Evolutionary conservation across 1,140 invertebrate species (phyloP).

Genomic region (Drosophila busckii): DNA sequence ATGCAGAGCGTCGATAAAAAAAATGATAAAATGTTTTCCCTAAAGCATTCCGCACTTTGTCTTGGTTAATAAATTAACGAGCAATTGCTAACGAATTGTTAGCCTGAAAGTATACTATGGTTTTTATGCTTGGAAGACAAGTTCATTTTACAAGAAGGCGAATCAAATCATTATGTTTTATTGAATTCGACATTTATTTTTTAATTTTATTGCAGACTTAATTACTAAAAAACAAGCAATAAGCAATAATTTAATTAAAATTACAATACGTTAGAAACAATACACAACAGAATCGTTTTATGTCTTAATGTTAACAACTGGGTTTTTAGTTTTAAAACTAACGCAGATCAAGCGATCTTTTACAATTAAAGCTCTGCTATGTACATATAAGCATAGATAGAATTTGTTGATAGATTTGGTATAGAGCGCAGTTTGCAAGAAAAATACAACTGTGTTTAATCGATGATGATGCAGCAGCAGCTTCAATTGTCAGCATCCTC

Average conservation of each 20-base stretch:
- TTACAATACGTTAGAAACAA: conserved; percentile 55
- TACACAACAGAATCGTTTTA: conserved; percentile 14
- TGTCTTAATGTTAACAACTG: conserved; percentile 35
- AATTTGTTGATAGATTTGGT: conserved; percentile 72
- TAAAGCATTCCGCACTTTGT: too few relatives aligned
- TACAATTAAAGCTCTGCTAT: conserved; percentile 63
- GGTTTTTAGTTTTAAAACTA: conserved; percentile 42
- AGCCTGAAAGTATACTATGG: too few relatives aligned
- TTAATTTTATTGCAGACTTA: conserved; percentile 51
- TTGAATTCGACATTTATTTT: conserved; percentile 12
- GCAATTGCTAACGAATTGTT: too few relatives aligned
- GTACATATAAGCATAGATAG: conserved; percentile 50
- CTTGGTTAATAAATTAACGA: too few relatives aligned
- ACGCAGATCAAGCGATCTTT: conserved; percentile 44
- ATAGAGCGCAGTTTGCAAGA: conserved; percentile 69
- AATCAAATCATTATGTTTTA: too few relatives aligned
- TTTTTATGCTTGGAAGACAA: too few relatives aligned
- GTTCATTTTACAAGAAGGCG: too few relatives aligned
- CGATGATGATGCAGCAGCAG: conserved; percentile 37
- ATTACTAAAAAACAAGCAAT: conserved; percentile 51
- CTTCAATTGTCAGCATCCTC: neutral
- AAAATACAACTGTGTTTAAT: conserved; percentile 25
- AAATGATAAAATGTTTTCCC: too few relatives aligned
- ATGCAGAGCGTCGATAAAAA: too few relatives aligned
- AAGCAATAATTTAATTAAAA: conserved; percentile 48